phyloP scores from a whole-genome alignment of 2,888 invertebrate genomes.

The Noctua fimbriata region DNA sequence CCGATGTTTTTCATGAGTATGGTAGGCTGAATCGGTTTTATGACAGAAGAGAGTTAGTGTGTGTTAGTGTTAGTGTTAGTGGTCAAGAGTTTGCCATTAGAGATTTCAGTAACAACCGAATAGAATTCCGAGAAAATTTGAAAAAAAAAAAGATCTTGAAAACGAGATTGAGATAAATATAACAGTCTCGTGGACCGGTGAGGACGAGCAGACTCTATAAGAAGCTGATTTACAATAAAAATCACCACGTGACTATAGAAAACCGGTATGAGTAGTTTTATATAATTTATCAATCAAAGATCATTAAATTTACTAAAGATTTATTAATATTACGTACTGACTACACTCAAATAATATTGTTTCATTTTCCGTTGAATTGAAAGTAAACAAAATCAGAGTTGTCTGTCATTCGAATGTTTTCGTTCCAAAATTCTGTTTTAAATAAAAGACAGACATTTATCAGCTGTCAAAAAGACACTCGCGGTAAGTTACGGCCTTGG shows the following conservation, averaged over 20 bases:
- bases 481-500: constrained; percentile 10
- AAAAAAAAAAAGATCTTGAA: background rate
- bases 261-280: background rate
- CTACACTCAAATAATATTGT: background rate
- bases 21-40: too few relatives aligned
- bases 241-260: background rate
- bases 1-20: background rate
- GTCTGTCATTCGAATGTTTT: constrained; percentile 11
- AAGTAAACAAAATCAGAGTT: constrained; percentile 14
- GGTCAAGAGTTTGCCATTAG: background rate
- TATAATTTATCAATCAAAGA: background rate
- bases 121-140: background rate
- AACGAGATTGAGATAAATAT: background rate
- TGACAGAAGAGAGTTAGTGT: too few relatives aligned
- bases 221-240: background rate
- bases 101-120: background rate
- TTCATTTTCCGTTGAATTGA: constrained; percentile 20
- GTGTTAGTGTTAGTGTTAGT: too few relatives aligned
- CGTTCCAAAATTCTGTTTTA: constrained; percentile 33
- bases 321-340: background rate
- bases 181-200: background rate
- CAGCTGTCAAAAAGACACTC: constrained; percentile 46
- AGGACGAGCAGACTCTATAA: too few relatives aligned
- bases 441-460: constrained; percentile 45
- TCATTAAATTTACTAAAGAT: background rate